A percentile compares a stretch with the other conserved stretches of the same genome.
phyloP scores from a whole-genome alignment of 2,113 vertebrate species.

The Microcebus griseorufus region DNA sequence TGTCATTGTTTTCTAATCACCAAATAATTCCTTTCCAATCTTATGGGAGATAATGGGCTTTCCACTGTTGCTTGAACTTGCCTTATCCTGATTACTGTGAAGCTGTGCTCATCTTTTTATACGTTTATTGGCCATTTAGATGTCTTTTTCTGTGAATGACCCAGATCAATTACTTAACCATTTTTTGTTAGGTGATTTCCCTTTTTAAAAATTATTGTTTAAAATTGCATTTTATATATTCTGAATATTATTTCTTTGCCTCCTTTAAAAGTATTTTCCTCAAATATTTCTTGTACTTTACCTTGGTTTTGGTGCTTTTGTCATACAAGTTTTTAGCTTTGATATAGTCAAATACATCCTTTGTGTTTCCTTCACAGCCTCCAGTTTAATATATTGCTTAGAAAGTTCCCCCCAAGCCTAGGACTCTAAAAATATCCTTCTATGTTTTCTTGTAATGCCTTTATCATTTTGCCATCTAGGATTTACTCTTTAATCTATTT shows the following conservation, averaged over 20 bases:
- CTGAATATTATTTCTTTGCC: not conserved
- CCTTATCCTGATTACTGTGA: not conserved
- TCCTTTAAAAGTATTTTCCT: not conserved
- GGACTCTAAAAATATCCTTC: not conserved
- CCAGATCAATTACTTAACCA: not conserved
- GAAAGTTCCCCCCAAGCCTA: not conserved
- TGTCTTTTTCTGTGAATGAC: not conserved
- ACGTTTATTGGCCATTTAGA: not conserved
- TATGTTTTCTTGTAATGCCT: not conserved
- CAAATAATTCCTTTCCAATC: not conserved
- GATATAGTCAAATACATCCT: not conserved
- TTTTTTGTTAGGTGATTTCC: not conserved
- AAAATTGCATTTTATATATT: not conserved
- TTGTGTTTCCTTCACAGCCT: not conserved
- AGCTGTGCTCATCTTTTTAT: not conserved
- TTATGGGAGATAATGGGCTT: not conserved
- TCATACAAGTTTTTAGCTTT: not conserved
- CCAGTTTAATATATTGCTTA: not conserved
- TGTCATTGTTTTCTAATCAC: not conserved
- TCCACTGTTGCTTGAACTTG: not conserved
- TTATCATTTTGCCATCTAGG: not conserved
- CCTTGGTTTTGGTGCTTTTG: not conserved
- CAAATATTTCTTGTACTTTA: not conserved
- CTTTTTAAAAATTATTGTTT: not conserved
- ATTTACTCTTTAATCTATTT: not conserved